Evolutionary conservation across 2,888 invertebrate species (phyloP), one percentile per base, ranked within the genome.

Genomic region (Ectobius pallidus): DNA sequence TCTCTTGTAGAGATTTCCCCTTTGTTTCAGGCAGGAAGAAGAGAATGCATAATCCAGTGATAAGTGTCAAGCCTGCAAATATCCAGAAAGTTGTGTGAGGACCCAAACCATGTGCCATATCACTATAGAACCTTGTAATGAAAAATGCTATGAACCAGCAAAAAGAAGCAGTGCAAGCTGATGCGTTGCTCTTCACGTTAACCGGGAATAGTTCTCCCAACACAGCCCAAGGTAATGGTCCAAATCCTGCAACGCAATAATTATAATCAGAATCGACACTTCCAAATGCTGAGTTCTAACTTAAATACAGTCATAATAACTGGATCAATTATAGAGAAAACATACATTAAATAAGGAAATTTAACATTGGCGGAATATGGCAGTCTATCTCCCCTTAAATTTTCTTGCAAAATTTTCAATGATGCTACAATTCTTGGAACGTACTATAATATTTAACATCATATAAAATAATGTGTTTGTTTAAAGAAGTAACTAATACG

Each of bases 21-120:
- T 94, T 95, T 0, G 96, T 96, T 85, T 96, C 96, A 3, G 96
- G 94, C 20, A 97, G 88, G 70, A 91, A 81, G 77, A 91, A 87
- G 68, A 90, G 82, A 0, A 91, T 89, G 83, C 95, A 96, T n/a
- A 83, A 70, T 80, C 92, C 85, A 0, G 90, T 85, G 0, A 87
- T 18, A 0, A 86, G 78, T 76, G 90, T 91, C 79, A 86, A 89
- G 0, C 81, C 82, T 1, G 89, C 89, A 81, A 93, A 94, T 63
- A 92, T 83, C 87, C 92, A 91, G 84, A 93, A 94, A 0, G 91
- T 89, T 0, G 85, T 86, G 77, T 88, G 87, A 77, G 87, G 86
- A 4, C 93, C 92, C n/a, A 92, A 83, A 0, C 85, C 82, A 0
- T 73, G 75, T 0, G 87, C 86, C 1, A 94, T 81, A 0, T 86